These are phyloP conservation scores for Orbicella faveolata DNA, from an alignment of 64 coral and sea anemone species.

Conservation along the genomic window DNA sequence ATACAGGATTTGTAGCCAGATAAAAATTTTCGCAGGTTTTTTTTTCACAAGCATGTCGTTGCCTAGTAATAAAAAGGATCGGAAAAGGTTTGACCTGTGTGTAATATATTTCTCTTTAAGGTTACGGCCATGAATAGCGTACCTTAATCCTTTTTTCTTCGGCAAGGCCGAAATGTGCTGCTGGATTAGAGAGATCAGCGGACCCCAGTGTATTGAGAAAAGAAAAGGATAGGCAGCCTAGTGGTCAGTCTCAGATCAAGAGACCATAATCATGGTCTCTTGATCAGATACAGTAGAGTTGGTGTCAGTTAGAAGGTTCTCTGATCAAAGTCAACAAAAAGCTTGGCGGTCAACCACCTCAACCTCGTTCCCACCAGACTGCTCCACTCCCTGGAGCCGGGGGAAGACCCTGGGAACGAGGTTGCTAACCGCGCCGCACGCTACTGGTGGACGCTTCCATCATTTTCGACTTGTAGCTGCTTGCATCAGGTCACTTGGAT, in stretches of 20 bases:
- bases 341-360: background rate
- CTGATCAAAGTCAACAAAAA: background rate
- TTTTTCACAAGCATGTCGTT: background rate
- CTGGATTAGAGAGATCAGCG: background rate
- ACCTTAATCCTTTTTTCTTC: background rate
- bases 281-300: conserved; percentile 7
- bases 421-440: background rate
- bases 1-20: too few relatives aligned
- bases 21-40: background rate
- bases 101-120: background rate
- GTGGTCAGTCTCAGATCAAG: conserved; percentile 4
- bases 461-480: conserved; percentile 12
- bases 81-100: too few relatives aligned
- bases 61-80: background rate
- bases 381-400: too few relatives aligned
- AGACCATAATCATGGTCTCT: too few relatives aligned
- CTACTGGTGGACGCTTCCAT: background rate
- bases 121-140: background rate
- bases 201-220: background rate
- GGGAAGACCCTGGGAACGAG: too few relatives aligned
- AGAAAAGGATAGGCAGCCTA: background rate
- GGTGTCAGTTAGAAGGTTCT: conserved; percentile 40
- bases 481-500: background rate
- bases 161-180: background rate
- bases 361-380: too few relatives aligned